Conservation (phyloP, 1,140 invertebrate species). For the Goniozus legneri region DNA sequence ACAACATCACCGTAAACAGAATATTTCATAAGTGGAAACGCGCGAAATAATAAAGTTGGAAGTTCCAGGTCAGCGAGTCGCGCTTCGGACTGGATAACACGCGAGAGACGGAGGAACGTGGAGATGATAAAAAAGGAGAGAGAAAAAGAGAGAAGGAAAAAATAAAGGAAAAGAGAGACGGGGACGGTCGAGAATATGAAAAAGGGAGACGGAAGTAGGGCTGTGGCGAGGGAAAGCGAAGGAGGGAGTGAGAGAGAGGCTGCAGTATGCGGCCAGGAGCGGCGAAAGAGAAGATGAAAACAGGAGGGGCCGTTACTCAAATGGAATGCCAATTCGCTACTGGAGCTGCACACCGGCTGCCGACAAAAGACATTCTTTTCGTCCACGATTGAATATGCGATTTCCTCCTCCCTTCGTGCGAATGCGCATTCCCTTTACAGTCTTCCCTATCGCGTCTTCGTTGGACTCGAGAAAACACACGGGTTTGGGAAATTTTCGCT, state of each 20-base stretch:
- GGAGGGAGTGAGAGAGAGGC: slow-evolving; percentile 1
- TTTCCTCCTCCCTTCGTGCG: slow-evolving; percentile 10
- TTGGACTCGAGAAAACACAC: slow-evolving; percentile 7
- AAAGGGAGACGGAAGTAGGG: too few species aligned
- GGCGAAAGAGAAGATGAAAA: slow-evolving; percentile 16
- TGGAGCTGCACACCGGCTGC: slow-evolving; percentile 16
- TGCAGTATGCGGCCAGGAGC: too few species aligned
- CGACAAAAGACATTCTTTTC: slow-evolving; percentile 34
- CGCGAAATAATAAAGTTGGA: too few species aligned
- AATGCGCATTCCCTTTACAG: slow-evolving; percentile 7
- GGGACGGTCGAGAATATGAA: too few species aligned
- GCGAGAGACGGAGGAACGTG: background rate
- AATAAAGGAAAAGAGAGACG: slow-evolving; percentile 8
- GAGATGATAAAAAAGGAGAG: background rate
- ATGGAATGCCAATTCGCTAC: slow-evolving; percentile 38
- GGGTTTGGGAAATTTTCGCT: slow-evolving; percentile 13
- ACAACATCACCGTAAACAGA: background rate
- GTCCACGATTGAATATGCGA: slow-evolving; percentile 31
- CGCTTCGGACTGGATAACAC: background rate
- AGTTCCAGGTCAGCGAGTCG: too few species aligned
- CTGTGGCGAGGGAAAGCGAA: slow-evolving; percentile 14
- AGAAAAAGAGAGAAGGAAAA: background rate
- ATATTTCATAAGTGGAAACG: too few species aligned
- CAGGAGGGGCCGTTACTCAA: slow-evolving; percentile 31
- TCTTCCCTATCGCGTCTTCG: slow-evolving; percentile 8